Conservation (phyloP, 2,113 vertebrate species). For the Chrysemys picta region DNA sequence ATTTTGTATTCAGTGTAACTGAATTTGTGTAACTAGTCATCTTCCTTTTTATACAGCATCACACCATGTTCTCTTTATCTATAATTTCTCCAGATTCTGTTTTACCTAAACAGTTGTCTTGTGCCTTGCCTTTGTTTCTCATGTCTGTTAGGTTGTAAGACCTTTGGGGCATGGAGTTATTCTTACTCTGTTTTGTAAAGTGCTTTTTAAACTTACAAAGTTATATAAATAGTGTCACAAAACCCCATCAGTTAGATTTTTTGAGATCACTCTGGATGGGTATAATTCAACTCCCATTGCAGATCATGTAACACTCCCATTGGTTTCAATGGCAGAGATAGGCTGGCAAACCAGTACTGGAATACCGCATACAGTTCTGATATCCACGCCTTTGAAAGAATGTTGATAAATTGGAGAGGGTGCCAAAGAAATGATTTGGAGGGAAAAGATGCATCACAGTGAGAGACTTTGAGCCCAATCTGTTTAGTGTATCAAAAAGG, state of each 20-base stretch:
- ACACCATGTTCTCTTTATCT: not conserved
- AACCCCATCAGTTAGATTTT: not conserved
- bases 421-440: not conserved
- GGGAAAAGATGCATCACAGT: not conserved
- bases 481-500: not conserved
- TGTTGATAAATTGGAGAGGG: not conserved
- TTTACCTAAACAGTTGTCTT: not conserved
- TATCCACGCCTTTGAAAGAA: fast-evolving
- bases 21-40: too few species aligned
- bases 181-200: not conserved
- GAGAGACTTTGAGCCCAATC: not conserved
- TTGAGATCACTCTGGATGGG: not conserved
- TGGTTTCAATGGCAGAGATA: fast-evolving
- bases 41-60: too few species aligned
- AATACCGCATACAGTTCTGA: not conserved
- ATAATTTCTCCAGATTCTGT: not conserved
- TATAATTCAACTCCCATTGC: not conserved
- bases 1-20: not conserved
- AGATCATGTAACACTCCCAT: not conserved
- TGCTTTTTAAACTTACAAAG: not conserved
- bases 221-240: not conserved
- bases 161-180: not conserved
- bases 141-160: not conserved
- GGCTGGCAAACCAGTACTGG: not conserved
- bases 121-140: not conserved